A percentile compares a stretch with the other conserved stretches of the same genome.
These are phyloP conservation scores for Spheniscus mendiculus DNA, from an alignment of 2,113 vertebrate genomes.

Conservation along the genomic window DNA sequence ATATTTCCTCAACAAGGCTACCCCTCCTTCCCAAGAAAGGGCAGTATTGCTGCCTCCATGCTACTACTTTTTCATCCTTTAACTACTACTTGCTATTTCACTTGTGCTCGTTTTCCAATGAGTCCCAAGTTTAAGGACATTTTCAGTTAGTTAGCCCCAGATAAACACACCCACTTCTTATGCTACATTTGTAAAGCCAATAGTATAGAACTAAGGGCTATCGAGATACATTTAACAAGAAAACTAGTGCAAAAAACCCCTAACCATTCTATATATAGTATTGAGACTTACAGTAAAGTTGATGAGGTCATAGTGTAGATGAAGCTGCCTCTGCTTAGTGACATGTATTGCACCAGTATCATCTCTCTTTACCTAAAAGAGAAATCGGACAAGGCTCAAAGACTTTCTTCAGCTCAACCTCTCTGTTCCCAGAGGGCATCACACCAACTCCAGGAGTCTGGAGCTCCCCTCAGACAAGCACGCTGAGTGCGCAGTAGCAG, in stretches of 20 bases:
- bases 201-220: background rate
- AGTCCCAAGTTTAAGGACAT: background rate
- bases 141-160: background rate
- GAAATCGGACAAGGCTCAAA: background rate
- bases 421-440: background rate
- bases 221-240: background rate
- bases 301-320: slow-evolving; percentile 94
- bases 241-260: background rate
- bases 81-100: background rate
- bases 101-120: background rate
- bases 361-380: slow-evolving; percentile 90
- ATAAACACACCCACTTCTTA: background rate
- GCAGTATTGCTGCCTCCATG: background rate
- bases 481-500: fast-evolving
- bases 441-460: background rate
- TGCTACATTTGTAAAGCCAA: background rate
- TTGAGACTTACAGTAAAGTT: slow-evolving; percentile 89
- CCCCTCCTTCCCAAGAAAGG: background rate
- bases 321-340: slow-evolving; percentile 94
- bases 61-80: background rate
- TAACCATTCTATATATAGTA: background rate
- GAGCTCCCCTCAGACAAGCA: background rate
- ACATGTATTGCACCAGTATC: slow-evolving; percentile 94
- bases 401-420: background rate
- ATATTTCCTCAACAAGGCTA: background rate